Base-by-base conservation (phyloP, 2,888 invertebrate species). In the Hartigia nigra region DNA sequence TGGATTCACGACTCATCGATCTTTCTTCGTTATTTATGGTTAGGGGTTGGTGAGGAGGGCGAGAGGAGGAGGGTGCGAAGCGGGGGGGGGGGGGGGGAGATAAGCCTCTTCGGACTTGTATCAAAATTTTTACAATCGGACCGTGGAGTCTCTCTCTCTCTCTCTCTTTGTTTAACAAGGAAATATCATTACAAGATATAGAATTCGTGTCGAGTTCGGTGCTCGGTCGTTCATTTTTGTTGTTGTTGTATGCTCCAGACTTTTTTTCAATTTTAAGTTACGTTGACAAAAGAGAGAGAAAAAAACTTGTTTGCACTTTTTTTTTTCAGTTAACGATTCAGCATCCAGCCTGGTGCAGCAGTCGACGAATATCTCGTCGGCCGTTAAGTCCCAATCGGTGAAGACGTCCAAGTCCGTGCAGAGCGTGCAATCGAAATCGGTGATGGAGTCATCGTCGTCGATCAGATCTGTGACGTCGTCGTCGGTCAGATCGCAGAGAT, bases 401-500 rank as follows among this genome's bases (percentile, higher is more conserved):
- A 91, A 91, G 95, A 90, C 92, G 95, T 93, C 89, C 93, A 95
- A 77, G 93, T 94, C 86, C 92, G 93, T 83, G 92, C 93, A 83
- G 92, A 94, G 82, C 92, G 93, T 80, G 89, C 90, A 88, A 85
- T 89, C 82, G 79, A 91, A 86, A 83, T 91, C 89, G 3, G 87
- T 89, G 9, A 85, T 90, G 31, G 91, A 92, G 79, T 92, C 90
- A 36, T 91, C 92, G 75, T 90, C 90, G n/a, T 91, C 91, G 70
- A 86, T 92, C 80, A 90, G 92, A 80, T 92, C 92, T 12, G 92
- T 93, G 23, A 86, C 87, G 74, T 91, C 92, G 12, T 92, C 92
- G 36, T 92, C 92, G 34, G 95, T 95, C 82, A 95, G 93, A 82
- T 96, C 96, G 85, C 89, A 89, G 9, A 83, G 86, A 70, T 97